phyloP scores from a whole-genome alignment of 2,888 invertebrate species.

The Tromatobia lineatoria region DNA sequence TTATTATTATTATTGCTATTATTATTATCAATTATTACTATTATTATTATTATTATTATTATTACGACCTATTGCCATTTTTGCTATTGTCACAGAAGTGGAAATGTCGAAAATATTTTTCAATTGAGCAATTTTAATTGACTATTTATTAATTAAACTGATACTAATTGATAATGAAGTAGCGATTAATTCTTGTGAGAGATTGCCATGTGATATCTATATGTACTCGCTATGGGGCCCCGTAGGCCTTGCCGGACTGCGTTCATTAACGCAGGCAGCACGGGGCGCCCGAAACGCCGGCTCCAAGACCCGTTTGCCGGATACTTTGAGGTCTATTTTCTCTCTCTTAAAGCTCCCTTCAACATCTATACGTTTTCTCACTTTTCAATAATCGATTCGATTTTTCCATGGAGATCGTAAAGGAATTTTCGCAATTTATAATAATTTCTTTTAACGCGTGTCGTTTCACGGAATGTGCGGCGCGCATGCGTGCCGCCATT shows the following conservation, averaged over 20 bases:
- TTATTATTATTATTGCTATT: constrained; percentile 69
- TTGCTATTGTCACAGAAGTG: constrained; percentile 71
- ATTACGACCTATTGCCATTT: constrained; percentile 69
- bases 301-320: constrained; percentile 75
- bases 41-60: constrained; percentile 65
- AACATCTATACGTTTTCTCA: constrained; percentile 29
- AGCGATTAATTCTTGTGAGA: constrained; percentile 85
- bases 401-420: neutral
- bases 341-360: constrained; percentile 27
- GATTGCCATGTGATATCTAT: constrained; percentile 85
- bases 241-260: constrained; percentile 75
- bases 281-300: constrained; percentile 83
- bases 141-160: constrained; percentile 83
- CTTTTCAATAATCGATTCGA: constrained; percentile 12
- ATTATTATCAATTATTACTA: constrained; percentile 63
- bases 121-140: constrained; percentile 78
- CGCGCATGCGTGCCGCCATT: constrained; percentile 58
- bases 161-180: constrained; percentile 84
- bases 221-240: constrained; percentile 84
- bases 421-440: neutral
- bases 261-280: constrained; percentile 70
- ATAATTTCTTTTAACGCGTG: neutral
- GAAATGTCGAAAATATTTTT: constrained; percentile 52
- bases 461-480: constrained; percentile 10
- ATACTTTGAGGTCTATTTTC: constrained; percentile 42